Base-by-base conservation (phyloP, 2,888 invertebrate genomes). In the Neocrepidodera transversa region DNA sequence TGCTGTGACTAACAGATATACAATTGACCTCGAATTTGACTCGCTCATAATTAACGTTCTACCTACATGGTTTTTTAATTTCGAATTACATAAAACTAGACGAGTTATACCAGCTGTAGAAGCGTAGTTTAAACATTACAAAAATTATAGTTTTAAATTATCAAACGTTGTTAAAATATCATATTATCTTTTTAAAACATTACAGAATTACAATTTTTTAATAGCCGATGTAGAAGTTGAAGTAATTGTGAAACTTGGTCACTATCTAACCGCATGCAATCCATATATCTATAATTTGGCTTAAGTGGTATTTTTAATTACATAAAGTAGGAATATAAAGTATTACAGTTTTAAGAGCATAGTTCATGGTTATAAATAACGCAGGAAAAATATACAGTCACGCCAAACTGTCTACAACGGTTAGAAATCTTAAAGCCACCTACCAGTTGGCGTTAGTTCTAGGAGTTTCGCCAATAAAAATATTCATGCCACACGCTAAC, bases 1-100 rank as follows among this genome's bases (percentile, higher is more conserved):
- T 13, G 2, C 38, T 23, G 13, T 47, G 30, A 28, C 26, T 47
- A 47, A 28, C 30, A 47, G 45, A 47, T 47, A 47, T 43, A 23
- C 8, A 50, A 50, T 36, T 50, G 50, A 50, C 50, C 50, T 50
- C 38, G 50, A 50, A 50, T 36, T 50, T 50, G 50, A 50, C 38
- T 50, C 16, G 1, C 2, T 20, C 26, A 26, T 50, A 50, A 50
- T 50, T 50, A 38, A 50, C 23, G 16, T 14, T 50, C 50, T 38
- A 38, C 50, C 50, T 50, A 50, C 50, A 38, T 26, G 20, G 23
- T 50, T 50, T 50, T 50, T 50, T 38, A 38, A 36, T 36, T 26
- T 47, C 16, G 16, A 47, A 47, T 47, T 47, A 47, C 45, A 47
- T 47, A 47, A 47, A 47, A 47, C 45, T 47, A 47, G 16, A 47